Conservation (phyloP, 2,113 vertebrate genomes). For the Hoplias malabaricus region DNA sequence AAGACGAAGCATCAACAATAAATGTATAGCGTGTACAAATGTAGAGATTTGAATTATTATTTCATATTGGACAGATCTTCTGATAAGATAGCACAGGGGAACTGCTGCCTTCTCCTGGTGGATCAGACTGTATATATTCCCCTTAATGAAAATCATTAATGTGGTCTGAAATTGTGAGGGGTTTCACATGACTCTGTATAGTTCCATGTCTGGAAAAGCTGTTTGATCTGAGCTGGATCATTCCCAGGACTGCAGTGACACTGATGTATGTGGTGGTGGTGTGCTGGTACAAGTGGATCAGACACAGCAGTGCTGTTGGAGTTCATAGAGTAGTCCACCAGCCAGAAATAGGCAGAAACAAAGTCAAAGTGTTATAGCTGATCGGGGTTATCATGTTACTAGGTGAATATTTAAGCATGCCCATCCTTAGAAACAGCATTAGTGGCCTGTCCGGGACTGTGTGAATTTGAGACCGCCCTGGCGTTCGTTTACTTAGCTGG, state of each 20-base stretch:
- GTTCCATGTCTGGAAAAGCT: neutral
- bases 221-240: neutral
- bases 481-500: slow-evolving; percentile 63
- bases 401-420: too few relatives aligned
- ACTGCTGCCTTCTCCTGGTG: slow-evolving; percentile 51
- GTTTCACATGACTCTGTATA: neutral
- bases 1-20: neutral
- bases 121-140: slow-evolving; percentile 17
- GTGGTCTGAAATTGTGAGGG: neutral
- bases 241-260: too few relatives aligned
- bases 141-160: slow-evolving; percentile 14
- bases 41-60: neutral
- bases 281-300: too few relatives aligned
- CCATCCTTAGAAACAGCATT: neutral
- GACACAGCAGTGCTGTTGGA: too few relatives aligned
- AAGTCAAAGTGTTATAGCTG: too few relatives aligned
- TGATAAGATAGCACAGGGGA: slow-evolving; percentile 49
- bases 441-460: neutral
- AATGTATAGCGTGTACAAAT: neutral
- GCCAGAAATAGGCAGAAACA: too few relatives aligned
- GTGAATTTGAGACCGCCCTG: slow-evolving; percentile 41
- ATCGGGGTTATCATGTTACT: too few relatives aligned
- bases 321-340: too few relatives aligned
- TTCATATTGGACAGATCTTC: slow-evolving; percentile 49
- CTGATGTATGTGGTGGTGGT: too few relatives aligned